phyloP scores from a whole-genome alignment of 92 coral and sea anemone genomes.

The Siderastrea radians region DNA sequence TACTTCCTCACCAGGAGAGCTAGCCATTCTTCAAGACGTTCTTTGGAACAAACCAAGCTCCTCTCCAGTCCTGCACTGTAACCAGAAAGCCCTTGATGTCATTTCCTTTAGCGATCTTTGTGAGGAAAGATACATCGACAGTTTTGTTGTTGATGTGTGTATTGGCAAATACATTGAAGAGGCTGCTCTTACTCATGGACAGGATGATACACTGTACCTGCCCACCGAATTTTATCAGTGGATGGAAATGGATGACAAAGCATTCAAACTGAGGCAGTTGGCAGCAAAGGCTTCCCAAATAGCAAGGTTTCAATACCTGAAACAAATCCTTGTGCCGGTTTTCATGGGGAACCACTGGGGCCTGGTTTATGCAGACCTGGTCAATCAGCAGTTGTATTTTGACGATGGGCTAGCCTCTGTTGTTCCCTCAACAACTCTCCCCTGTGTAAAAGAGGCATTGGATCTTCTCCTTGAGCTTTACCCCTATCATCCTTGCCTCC shows the following conservation, averaged over 20 bases:
- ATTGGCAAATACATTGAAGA: constrained; percentile 51
- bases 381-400: constrained; percentile 35
- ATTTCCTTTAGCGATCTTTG: constrained; percentile 40
- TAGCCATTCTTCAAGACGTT: constrained; percentile 1
- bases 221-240: constrained; percentile 56
- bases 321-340: constrained; percentile 54
- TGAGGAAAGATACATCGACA: constrained; percentile 66
- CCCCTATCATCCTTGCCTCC: constrained; percentile 36
- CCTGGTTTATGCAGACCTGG: constrained; percentile 35
- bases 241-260: constrained; percentile 52
- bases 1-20: constrained; percentile 4
- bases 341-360: constrained; percentile 69
- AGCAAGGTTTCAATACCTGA: not conserved
- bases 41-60: constrained; percentile 59
- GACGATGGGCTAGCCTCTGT: constrained; percentile 61
- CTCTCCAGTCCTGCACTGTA: constrained; percentile 21
- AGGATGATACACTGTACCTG: constrained; percentile 27
- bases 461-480: constrained; percentile 47
- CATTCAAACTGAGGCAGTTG: constrained; percentile 26
- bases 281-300: not conserved
- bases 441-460: constrained; percentile 25
- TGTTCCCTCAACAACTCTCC: constrained; percentile 26
- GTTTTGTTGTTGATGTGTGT: constrained; percentile 58
- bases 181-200: not conserved
- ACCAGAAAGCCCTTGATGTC: constrained; percentile 53